A percentile compares a stretch with the other conserved stretches of the same genome.
phyloP scores from a whole-genome alignment of 2,113 vertebrate genomes.

The Terrapene triunguis region DNA sequence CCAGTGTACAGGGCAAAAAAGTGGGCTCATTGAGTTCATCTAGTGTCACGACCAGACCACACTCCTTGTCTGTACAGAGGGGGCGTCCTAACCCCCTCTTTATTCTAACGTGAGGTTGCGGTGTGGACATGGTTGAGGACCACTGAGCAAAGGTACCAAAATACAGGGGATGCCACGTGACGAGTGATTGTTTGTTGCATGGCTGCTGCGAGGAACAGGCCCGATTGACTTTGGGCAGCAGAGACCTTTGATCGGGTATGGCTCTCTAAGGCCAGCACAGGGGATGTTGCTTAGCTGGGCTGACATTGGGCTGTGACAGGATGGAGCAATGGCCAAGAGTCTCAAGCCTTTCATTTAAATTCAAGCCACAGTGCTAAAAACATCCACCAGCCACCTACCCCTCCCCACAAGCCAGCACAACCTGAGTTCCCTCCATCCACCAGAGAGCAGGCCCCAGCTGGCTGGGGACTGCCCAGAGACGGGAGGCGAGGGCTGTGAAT shows the following conservation, averaged over 20 bases:
- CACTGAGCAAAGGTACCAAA: background rate
- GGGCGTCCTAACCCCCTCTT: background rate
- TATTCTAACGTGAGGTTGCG: background rate
- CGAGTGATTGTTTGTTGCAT: background rate
- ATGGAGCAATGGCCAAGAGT: conserved; percentile 10
- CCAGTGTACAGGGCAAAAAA: background rate
- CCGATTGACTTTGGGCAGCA: fast-evolving
- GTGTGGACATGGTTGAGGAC: background rate
- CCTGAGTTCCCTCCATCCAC: background rate
- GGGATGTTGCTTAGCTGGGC: background rate
- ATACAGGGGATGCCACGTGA: fast-evolving
- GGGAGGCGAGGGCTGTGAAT: background rate
- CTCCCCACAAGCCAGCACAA: conserved; percentile 35
- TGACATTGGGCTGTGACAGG: background rate
- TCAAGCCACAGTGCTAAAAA: conserved; percentile 31
- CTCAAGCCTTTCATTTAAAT: background rate
- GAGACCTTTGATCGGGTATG: background rate
- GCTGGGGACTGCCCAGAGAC: background rate
- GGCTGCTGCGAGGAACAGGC: background rate
- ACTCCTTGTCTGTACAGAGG: background rate
- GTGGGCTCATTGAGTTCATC: background rate
- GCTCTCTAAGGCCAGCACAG: background rate
- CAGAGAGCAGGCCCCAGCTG: background rate
- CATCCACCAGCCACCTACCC: conserved; percentile 16
- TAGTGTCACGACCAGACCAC: background rate